Evolutionary conservation across 2,113 vertebrate genomes (phyloP), one percentile per base, ranked within the genome.

Genomic region (Nothobranchius kuhntae): DNA sequence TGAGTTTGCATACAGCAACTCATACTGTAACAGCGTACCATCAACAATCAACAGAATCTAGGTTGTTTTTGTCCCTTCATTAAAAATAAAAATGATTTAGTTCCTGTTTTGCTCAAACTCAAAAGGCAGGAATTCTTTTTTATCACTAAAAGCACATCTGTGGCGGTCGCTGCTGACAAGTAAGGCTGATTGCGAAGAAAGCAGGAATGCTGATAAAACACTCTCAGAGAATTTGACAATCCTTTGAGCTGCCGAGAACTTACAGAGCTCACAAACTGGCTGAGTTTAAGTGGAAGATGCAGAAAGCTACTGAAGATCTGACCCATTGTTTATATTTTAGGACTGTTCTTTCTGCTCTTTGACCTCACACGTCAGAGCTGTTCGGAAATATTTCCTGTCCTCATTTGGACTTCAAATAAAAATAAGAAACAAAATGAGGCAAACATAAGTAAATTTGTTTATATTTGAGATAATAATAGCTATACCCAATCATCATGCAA

Each of bases 161-260:
- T 26, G 48, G 52, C 46, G 24, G 38, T 24, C 67, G 56, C 68
- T 78, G 53, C 59, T 70, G 38, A 8, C 38, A 40, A 8, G 38
- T 40, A 40, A 9, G 38, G 38, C 38, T 40, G 38, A 40, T 9
- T 7, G 7, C 7, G 38, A 40, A 7, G 38, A 40, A 40, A 57
- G 17, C 48, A 51, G 60, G 69, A 78, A 58, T 42, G 54, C 80
- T 75, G 81, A 87, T 75, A 71, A 73, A 75, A 75, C 10, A 0
- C 51, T 65, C 77, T 76, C 35, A 45, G 44, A 40, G 38, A 6
- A 4, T 40, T 40, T 40, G 38, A 8, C 38, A 40, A 40, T 7
- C 9, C 7, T 69, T 60, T 30, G 50, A 73, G 53, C 55, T 54
- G 74, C 68, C 80, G 75, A 83, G 47, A 68, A 53, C 51, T 78